Base-by-base conservation (phyloP, 2,888 invertebrate genomes). In the Spisula subtruncata region DNA sequence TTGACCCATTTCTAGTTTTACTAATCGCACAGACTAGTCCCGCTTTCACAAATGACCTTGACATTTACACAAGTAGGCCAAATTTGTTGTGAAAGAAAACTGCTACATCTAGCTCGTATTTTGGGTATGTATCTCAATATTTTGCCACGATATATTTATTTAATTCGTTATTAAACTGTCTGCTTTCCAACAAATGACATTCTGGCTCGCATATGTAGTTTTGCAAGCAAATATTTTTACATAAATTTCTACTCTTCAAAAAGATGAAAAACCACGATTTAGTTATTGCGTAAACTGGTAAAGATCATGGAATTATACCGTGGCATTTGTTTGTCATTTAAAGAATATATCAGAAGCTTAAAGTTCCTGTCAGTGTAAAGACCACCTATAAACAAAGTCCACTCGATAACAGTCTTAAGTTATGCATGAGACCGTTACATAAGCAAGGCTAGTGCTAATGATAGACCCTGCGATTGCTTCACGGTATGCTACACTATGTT, bases 71-170 rank as follows among this genome's bases (percentile, higher is more conserved):
- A 81, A 29, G 54, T 81, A 51, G 81, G 81, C 81, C 81, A 81
- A 81, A 51, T 29, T 81, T 81, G 81, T 81, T 81, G 81, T 81
- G 81, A 81, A 81, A 81, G 51, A 81, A 54, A 18, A 51, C 48
- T 66, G 25, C 25, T 25, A 25, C 60, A n/a, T 66, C 25, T 25
- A 12, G 60, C 60, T 5, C 25, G 60, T 25, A 12, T 25, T 60
- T 25, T 25, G 60, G 60, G 60, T 66, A 66, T 25, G 12, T 66
- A 25, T 66, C 60, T 60, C 25, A 10, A 66, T 66, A 25, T 66
- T 66, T n/a, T 66, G 60, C 25, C 1, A 6, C n/a, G 60, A 66
- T 66, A n/a, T n/a, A 25, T 25, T 6, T 6, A 66, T 25, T 5
- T 66, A 0, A 25, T 25, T 20, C 18, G 4, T 66, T n/a, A 20